Conservation (phyloP, 1,140 invertebrate species). For the Drosophila albomicans region DNA sequence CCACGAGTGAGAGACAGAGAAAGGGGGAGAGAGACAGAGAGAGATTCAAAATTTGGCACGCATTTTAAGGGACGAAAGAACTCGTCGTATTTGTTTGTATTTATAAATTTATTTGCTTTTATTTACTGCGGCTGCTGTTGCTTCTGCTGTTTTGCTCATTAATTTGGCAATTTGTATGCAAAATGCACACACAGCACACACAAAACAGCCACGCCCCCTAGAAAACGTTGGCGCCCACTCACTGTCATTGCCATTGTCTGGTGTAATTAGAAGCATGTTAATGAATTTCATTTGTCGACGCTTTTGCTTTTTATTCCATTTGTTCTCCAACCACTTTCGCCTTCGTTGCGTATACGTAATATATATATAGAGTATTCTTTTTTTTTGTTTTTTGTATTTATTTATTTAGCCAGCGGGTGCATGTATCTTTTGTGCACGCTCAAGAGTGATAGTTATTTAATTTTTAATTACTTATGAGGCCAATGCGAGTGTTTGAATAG, state of each 20-base stretch:
- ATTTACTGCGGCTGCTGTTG: conserved; percentile 46
- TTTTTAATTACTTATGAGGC: conserved; percentile 78
- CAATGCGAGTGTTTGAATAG: conserved; percentile 41
- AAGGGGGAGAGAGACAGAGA: too few relatives aligned
- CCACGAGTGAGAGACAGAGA: background rate
- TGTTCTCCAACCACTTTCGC: conserved; percentile 49
- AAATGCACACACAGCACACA: conserved; percentile 69
- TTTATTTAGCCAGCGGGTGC: conserved; percentile 43
- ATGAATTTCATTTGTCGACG: conserved; percentile 76
- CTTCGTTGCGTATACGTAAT: conserved; percentile 57
- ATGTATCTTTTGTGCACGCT: conserved; percentile 51
- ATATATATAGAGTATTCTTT: conserved; percentile 2
- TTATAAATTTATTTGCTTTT: conserved; percentile 66
- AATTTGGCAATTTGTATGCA: conserved; percentile 83
- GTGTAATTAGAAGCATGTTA: conserved; percentile 81
- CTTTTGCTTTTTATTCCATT: conserved; percentile 34
- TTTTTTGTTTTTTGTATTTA: conserved; percentile 15
- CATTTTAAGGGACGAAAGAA: background rate
- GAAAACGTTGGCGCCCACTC: background rate
- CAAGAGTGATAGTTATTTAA: conserved; percentile 76
- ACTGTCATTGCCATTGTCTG: conserved; percentile 64
- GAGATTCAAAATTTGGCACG: conserved; percentile 19
- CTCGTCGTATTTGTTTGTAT: conserved; percentile 12
- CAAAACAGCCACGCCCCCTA: background rate
- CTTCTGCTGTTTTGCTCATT: conserved; percentile 65